phyloP scores from a whole-genome alignment of 2,888 invertebrate species.

The Netelia inedita region DNA sequence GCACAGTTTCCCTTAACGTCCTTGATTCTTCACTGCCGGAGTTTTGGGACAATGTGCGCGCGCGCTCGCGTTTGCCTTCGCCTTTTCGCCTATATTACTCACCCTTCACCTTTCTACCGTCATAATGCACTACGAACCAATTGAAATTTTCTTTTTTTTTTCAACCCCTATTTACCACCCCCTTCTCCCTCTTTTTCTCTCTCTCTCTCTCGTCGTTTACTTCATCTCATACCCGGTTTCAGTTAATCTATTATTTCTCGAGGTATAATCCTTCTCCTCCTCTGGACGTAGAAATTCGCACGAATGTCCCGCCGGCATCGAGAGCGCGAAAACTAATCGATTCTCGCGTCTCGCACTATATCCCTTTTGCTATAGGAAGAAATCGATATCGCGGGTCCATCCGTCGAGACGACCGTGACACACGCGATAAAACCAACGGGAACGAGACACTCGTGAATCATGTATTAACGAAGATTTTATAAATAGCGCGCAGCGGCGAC shows the following conservation, averaged over 20 bases:
- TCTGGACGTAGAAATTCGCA: conserved; percentile 33
- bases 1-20: conserved; percentile 49
- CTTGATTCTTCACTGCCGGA: conserved; percentile 56
- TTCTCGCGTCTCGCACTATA: conserved; percentile 30
- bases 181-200: not conserved
- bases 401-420: conserved; percentile 63
- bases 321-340: conserved; percentile 54
- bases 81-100: conserved; percentile 43
- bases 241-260: conserved; percentile 53
- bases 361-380: conserved; percentile 38
- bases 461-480: too few species aligned
- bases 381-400: conserved; percentile 61
- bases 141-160: conserved; percentile 42
- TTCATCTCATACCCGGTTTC: not conserved
- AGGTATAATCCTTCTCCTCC: conserved; percentile 29
- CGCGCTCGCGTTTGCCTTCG: conserved; percentile 31
- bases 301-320: conserved; percentile 36
- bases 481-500: too few species aligned
- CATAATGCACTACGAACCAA: conserved; percentile 63
- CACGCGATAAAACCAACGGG: not conserved
- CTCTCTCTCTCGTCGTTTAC: conserved; percentile 5
- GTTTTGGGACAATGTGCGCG: conserved; percentile 64
- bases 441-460: too few species aligned
- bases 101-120: conserved; percentile 53
- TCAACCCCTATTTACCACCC: conserved; percentile 6